Evolutionary conservation across 1,140 invertebrate species (phyloP).

Genomic region (Apis mellifera): DNA sequence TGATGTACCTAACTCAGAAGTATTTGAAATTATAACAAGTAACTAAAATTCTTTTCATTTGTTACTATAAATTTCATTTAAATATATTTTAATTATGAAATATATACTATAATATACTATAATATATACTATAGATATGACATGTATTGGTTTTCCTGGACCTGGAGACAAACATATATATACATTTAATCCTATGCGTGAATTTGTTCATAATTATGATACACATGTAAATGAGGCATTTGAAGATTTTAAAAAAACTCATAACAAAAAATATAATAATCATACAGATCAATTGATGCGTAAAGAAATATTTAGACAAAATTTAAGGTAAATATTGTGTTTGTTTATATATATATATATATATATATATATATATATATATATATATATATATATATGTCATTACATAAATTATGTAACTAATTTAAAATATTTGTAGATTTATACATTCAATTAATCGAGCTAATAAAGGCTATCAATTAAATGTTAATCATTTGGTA

Average conservation of each 20-base stretch:
- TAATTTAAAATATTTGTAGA: slow-evolving; percentile 78
- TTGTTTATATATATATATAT: neutral
- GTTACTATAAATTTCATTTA: slow-evolving; percentile 13
- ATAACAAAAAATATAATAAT: slow-evolving; percentile 87
- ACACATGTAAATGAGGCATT: slow-evolving; percentile 90
- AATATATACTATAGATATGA: slow-evolving; percentile 87
- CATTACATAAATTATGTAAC: slow-evolving; percentile 16
- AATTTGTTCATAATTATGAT: slow-evolving; percentile 90
- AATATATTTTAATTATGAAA: neutral
- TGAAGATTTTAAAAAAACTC: slow-evolving; percentile 87
- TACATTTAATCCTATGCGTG: slow-evolving; percentile 96
- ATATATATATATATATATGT: neutral
- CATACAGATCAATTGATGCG: slow-evolving; percentile 87
- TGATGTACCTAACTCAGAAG: slow-evolving; percentile 85
- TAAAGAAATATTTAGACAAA: slow-evolving; percentile 93
- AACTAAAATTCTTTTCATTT: slow-evolving; percentile 54
- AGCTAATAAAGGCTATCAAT: slow-evolving; percentile 86
- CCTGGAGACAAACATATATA: slow-evolving; percentile 89
- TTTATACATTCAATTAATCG: slow-evolving; percentile 94
- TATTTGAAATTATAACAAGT: slow-evolving; percentile 87
- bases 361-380: neutral
- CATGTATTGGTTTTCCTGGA: slow-evolving; percentile 92
- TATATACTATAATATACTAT: slow-evolving; percentile 4
- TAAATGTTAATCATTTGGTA: slow-evolving; percentile 94
- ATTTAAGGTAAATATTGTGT: slow-evolving; percentile 84